Base-by-base conservation (phyloP, 2,113 vertebrate genomes). In the Anseranas semipalmata region DNA sequence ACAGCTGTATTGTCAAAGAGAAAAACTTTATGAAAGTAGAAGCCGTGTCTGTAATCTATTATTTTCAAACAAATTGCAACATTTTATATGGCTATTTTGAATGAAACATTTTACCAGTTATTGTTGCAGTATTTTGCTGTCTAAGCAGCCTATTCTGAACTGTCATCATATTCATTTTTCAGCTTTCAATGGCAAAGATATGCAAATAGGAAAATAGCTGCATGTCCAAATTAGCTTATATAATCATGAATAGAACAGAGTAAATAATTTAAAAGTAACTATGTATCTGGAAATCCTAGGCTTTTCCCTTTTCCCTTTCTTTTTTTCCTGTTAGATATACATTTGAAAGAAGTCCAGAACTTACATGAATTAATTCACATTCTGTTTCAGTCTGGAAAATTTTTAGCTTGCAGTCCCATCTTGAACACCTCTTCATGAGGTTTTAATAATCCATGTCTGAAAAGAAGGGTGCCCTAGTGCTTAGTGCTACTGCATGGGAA, bases 81-180 rank as follows among this genome's bases (percentile, higher is more conserved):
- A 63, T 85, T 93, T 81, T 70, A 63, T 48, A n/a, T 10, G 55
- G 52, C 6, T 85, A 58, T 87, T 72, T 76, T 32, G 16, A 96
- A 62, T 18, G 27, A 58, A 83, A 18, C 22, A 41, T 87, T 93
- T 83, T 52, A 27, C 12, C n/a, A 30, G 62, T 75, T 71, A 75
- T 32, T 62, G 55, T 41, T 50, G 46, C 32, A 75, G 77, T 41
- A 55, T 78, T 93, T 93, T 87, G 21, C 84, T 90, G 45, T 86
- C 90, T 91, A 93, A 65, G 88, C 55, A 90, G 33, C 77, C 66
- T 89, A 15, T 76, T 81, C 85, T 80, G 17, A 80, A 12, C 28
- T 93, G 28, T 87, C 67, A 94, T 50, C 52, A n/a, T 68, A 79
- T 65, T 95, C 15, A 80, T 88, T 96, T 85, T 91, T 75, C 87